Evolutionary conservation across 2,888 invertebrate genomes (phyloP).

Genomic region (Flexamia atlantica): DNA sequence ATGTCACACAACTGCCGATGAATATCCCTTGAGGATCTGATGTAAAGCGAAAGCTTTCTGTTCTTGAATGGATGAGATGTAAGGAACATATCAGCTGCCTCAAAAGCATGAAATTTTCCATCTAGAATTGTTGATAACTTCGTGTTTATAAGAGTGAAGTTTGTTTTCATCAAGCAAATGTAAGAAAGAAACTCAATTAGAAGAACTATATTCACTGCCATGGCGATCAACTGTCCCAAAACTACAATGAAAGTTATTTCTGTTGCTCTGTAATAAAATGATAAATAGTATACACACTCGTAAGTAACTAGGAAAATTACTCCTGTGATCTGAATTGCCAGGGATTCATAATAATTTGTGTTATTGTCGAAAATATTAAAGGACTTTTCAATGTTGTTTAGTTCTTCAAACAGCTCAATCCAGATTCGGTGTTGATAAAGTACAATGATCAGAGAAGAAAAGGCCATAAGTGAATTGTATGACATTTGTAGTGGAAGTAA

Average conservation of each 20-base stretch:
- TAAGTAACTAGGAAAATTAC: conserved; percentile 3
- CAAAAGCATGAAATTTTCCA: background rate
- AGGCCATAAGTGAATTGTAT: conserved; percentile 23
- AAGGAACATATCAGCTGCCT: background rate
- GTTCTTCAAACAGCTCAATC: background rate
- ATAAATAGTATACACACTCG: background rate
- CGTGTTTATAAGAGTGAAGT: background rate
- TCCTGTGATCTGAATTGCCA: background rate
- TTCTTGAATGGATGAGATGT: background rate
- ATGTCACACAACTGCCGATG: conserved; percentile 9
- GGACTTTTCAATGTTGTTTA: background rate
- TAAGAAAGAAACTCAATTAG: conserved; percentile 31
- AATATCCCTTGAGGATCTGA: background rate
- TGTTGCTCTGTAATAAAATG: conserved; percentile 5
- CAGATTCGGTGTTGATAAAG: conserved; percentile 19
- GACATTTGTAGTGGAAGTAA: conserved; percentile 26
- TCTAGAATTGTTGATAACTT: background rate
- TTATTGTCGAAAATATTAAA: background rate
- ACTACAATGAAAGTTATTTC: background rate
- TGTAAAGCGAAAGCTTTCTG: background rate
- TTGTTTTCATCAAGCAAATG: background rate
- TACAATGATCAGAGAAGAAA: conserved; percentile 1
- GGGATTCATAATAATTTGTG: background rate
- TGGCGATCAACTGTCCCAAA: conserved; percentile 3
- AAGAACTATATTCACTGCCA: conserved; percentile 4